Percentiles rank a stretch among this genome's conserved stretches.
Evolutionary conservation across 2,113 vertebrate species (phyloP).

Genomic region (Petroica traversi): DNA sequence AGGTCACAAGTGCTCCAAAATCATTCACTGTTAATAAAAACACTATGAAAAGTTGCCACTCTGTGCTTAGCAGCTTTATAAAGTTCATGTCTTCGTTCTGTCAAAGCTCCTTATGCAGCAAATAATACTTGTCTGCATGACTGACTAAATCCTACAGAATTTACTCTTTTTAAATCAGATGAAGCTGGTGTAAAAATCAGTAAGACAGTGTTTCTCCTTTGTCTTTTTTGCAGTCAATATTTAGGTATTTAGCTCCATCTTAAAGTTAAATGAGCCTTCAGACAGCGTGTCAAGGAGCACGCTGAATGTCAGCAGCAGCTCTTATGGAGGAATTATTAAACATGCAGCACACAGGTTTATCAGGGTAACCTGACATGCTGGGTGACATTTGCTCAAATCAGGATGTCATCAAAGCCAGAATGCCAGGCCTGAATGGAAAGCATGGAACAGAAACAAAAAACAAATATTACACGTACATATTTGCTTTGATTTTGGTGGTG

Average conservation of each 20-base stretch:
- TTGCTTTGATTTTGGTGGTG: not conserved
- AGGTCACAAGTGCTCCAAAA: not conserved
- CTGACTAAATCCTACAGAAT: conserved; percentile 1
- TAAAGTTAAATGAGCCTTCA: not conserved
- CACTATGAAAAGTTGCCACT: not conserved
- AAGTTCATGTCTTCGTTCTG: conserved; percentile 2
- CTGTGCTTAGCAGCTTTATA: not conserved
- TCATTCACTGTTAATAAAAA: not conserved
- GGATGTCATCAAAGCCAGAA: not conserved
- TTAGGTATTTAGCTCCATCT: not conserved
- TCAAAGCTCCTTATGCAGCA: not conserved
- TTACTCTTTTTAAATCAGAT: not conserved
- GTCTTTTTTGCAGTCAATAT: not conserved
- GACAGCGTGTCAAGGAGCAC: not conserved
- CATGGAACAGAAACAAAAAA: not conserved
- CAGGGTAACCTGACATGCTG: not conserved
- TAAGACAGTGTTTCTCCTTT: not conserved
- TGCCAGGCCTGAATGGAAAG: not conserved
- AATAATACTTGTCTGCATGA: not conserved
- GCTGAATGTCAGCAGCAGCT: not conserved
- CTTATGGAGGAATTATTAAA: not conserved
- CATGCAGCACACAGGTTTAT: not conserved
- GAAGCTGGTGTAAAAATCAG: not conserved
- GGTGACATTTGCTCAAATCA: not conserved
- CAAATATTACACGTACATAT: not conserved